Base-by-base conservation (phyloP, 2,113 vertebrate genomes). In the Neoarius graeffei region DNA sequence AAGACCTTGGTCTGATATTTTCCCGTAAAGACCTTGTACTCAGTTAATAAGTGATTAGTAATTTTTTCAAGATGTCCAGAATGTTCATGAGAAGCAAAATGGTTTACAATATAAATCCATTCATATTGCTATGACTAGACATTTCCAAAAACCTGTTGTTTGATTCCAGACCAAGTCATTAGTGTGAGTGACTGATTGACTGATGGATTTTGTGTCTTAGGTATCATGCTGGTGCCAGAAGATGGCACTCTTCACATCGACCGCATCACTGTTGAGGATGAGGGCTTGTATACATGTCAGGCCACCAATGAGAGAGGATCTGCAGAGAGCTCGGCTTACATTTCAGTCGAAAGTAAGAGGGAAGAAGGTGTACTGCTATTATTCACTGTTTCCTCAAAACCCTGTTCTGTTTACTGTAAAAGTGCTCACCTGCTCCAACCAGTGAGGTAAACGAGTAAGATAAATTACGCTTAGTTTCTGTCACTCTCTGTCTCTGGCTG, bases 271-370 rank as follows among this genome's bases (percentile, higher is more conserved):
- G 94, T 93, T 85, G 97, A 98, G 87, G 98, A 99, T 82, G 96
- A 97, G 93, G 98, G 98, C 52, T 91, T 96, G 87, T 99, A 99
- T 88, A 97, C 93, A 9, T 99, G 98, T 89, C 94, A 93, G 92
- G 98, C 96, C 81, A 95, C 95, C 93, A 99, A 99, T 93, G 91
- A 96, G 86, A 97, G 95, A 92, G 98, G 98, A 1, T 96, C 95
- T 0, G 97, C 93, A 74, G 95, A 97, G 85, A 98, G 95, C 50
- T 96, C 97, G 0, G 97, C 97, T 0, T 96, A 97, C 87, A 94
- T 99, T 94, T 97, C 95, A 0, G 97, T 99, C 86, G 95, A 96
- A 93, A 94, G 98, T 99, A 96, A 95, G 90, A 82, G 82, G 20
- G n/a, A 3, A 66, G n/a, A 30, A 54, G 30, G n/a, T 66, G 81